Base-by-base conservation (phyloP, 2,113 vertebrate genomes). In the Nothoprocta pentlandii region DNA sequence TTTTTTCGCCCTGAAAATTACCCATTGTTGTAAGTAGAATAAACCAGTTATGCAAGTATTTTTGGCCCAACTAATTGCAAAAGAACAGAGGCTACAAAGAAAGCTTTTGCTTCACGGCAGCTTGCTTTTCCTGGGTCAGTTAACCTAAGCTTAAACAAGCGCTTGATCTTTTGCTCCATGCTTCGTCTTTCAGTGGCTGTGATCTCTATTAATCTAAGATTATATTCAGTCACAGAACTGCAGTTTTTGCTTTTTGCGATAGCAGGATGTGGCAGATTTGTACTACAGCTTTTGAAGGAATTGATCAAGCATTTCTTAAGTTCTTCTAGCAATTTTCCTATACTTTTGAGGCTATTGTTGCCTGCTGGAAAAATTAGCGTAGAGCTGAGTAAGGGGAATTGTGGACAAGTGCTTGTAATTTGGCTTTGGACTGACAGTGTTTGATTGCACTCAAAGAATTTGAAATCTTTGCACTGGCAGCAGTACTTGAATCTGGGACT, bases 401-500 rank as follows among this genome's bases (percentile, higher is more conserved):
- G 86, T 42, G 66, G 88, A 94, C 94, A 94, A 95, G 66, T 92
- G 86, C 93, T 85, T 90, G 95, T 85, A 95, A 94, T 96, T 96
- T 97, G 93, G 90, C 91, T 97, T 96, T 94, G 95, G 94, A 94
- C 90, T 85, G 90, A 81, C 89, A 94, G 86, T 80, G 77, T 49
- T 36, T 67, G 88, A 91, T 94, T 87, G 88, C 90, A 85, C 86
- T 92, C 74, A 93, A 73, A 95, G 93, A 95, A 95, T 97, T 44
- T 95, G 83, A 95, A 97, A 91, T 93, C 92, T 95, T 63, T 96
- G 83, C 89, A 70, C 93, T 97, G 94, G 95, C 95, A 97, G 90
- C 92, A 73, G 86, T 41, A 80, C 59, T 82, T 16, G 82, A 95
- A 95, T 95, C 90, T 79, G 88, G 88, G 92, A 95, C 90, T 95